Evolutionary conservation across 1,140 invertebrate genomes (phyloP).

Genomic region (Ostrea denselamellosa): DNA sequence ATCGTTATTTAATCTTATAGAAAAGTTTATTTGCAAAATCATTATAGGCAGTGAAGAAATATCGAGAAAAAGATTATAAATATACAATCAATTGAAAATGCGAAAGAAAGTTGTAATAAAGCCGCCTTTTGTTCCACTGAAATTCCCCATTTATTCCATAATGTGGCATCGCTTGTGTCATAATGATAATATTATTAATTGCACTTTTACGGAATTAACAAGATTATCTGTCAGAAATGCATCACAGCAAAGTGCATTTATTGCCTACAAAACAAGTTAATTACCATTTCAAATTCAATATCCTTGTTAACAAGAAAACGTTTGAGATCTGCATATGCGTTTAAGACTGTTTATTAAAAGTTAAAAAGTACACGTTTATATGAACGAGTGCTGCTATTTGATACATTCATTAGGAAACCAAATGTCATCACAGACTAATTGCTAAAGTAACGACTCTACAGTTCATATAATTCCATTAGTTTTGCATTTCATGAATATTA

Average conservation of each 20-base stretch:
- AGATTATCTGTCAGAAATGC: not conserved
- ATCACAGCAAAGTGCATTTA: not conserved
- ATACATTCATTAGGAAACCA: not conserved
- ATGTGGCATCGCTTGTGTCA: not conserved
- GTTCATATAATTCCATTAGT: not conserved
- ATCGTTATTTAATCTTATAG: not conserved
- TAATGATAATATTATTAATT: not conserved
- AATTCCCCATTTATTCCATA: not conserved
- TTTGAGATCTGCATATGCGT: not conserved
- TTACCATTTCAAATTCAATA: not conserved
- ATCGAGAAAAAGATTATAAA: not conserved
- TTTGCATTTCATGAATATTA: constrained; percentile 28
- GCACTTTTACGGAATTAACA: not conserved
- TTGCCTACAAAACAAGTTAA: not conserved
- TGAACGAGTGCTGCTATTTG: not conserved
- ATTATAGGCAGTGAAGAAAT: not conserved
- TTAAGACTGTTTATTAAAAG: constrained; percentile 10
- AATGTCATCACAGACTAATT: not conserved
- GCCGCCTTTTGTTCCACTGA: not conserved
- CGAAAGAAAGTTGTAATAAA: not conserved
- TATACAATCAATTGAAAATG: not conserved
- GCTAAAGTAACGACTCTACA: not conserved
- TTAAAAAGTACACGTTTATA: not conserved
- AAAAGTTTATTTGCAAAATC: not conserved
- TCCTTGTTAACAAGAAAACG: not conserved